Conservation (phyloP, 1,140 invertebrate genomes). For the Leptopilina boulardi region DNA sequence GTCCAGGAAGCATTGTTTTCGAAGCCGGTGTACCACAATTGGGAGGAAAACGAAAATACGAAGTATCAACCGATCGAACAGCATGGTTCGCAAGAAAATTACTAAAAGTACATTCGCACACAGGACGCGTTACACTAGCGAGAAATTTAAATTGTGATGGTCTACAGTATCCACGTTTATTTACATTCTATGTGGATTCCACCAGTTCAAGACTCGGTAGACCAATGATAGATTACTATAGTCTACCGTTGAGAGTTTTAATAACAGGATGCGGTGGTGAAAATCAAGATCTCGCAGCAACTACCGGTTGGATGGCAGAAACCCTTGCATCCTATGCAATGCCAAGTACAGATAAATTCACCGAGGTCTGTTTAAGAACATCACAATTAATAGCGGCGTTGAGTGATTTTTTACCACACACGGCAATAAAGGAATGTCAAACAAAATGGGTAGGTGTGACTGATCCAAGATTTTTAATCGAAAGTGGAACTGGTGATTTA, state of each 20-base stretch:
- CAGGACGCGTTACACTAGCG: constrained; percentile 85
- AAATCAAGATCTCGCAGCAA: constrained; percentile 81
- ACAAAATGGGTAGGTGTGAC: constrained; percentile 86
- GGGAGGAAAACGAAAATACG: constrained; percentile 84
- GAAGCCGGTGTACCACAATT: constrained; percentile 88
- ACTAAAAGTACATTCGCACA: constrained; percentile 84
- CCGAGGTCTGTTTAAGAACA: constrained; percentile 84
- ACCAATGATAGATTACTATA: constrained; percentile 89
- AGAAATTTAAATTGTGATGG: constrained; percentile 86
- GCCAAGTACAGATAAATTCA: constrained; percentile 84
- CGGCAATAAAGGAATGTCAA: constrained; percentile 83
- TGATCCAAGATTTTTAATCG: constrained; percentile 86
- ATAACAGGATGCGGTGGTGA: constrained; percentile 86
- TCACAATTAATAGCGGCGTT: constrained; percentile 88
- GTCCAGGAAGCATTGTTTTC: constrained; percentile 83
- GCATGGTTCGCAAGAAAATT: constrained; percentile 88
- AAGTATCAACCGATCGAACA: constrained; percentile 86
- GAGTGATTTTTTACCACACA: constrained; percentile 84
- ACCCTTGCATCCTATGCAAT: constrained; percentile 89
- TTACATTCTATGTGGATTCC: constrained; percentile 91
- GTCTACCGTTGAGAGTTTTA: constrained; percentile 85
- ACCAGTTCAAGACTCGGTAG: constrained; percentile 83
- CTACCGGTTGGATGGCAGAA: constrained; percentile 89
- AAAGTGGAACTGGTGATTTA: constrained; percentile 86
- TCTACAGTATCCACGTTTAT: constrained; percentile 87